phyloP scores from a whole-genome alignment of 2,797 vertebrate species.

The Pseudochirops corinnae region DNA sequence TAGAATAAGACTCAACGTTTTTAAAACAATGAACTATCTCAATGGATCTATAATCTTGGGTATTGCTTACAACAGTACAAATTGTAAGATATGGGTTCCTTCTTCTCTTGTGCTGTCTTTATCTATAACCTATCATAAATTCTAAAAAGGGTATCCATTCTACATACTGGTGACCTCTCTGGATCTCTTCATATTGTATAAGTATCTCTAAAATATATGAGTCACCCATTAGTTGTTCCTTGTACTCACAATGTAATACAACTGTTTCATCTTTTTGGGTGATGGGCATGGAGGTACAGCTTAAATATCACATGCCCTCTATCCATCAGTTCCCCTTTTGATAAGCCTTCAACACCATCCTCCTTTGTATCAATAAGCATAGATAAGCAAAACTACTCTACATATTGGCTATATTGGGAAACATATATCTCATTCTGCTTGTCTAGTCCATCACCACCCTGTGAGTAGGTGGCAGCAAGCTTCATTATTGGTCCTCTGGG shows the following conservation, averaged over 20 bases:
- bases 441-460: not conserved
- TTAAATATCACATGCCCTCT: not conserved
- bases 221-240: not conserved
- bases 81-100: not conserved
- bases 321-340: not conserved
- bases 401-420: not conserved
- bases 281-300: not conserved
- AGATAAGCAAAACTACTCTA: not conserved
- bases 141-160: not conserved
- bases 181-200: not conserved
- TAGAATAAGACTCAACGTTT: not conserved
- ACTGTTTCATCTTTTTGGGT: not conserved
- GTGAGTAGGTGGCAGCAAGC: not conserved
- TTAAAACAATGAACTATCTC: not conserved
- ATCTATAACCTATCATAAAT: not conserved
- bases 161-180: not conserved
- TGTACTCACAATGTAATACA: not conserved
- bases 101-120: not conserved
- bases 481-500: not conserved
- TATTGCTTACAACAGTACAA: not conserved
- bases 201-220: not conserved
- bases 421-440: not conserved
- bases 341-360: not conserved
- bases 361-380: not conserved
- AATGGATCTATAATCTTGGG: not conserved